Percentiles rank a stretch among this genome's conserved stretches.
Evolutionary conservation across 2,888 invertebrate genomes (phyloP).

Genomic region (Drepanosiphum platanoidis): DNA sequence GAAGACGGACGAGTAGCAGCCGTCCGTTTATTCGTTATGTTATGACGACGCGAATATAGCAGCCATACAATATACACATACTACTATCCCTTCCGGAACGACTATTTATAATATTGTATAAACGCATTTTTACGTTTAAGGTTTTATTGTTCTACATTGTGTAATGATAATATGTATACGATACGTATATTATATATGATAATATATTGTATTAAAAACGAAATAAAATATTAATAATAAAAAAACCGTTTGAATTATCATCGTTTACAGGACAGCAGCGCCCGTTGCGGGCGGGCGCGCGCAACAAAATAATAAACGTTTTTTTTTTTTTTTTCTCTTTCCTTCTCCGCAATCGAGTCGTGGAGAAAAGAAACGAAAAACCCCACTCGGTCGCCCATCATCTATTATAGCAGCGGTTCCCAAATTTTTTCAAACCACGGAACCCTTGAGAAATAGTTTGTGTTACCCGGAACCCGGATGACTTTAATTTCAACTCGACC

Average conservation of each 20-base stretch:
- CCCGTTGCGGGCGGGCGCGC: not conserved
- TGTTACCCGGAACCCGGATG: too few species aligned
- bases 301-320: not conserved
- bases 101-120: slow-evolving; percentile 14
- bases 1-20: not conserved
- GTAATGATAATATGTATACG: slow-evolving; percentile 38
- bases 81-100: not conserved
- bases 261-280: not conserved
- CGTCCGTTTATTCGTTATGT: not conserved
- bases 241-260: slow-evolving; percentile 9
- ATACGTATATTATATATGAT: too few species aligned
- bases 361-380: too few species aligned
- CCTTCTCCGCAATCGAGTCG: too few species aligned
- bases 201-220: slow-evolving; percentile 52
- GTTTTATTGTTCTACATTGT: slow-evolving; percentile 3
- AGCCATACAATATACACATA: not conserved
- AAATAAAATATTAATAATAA: slow-evolving; percentile 35
- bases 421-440: too few species aligned
- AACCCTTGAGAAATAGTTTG: not conserved
- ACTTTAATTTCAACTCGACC: too few species aligned
- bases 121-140: slow-evolving; percentile 20
- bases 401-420: too few species aligned
- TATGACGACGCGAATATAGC: too few species aligned
- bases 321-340: not conserved
- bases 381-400: too few species aligned